These are phyloP conservation scores for Synanthedon formicaeformis DNA, from an alignment of 2,888 invertebrate species.

Conservation along the genomic window DNA sequence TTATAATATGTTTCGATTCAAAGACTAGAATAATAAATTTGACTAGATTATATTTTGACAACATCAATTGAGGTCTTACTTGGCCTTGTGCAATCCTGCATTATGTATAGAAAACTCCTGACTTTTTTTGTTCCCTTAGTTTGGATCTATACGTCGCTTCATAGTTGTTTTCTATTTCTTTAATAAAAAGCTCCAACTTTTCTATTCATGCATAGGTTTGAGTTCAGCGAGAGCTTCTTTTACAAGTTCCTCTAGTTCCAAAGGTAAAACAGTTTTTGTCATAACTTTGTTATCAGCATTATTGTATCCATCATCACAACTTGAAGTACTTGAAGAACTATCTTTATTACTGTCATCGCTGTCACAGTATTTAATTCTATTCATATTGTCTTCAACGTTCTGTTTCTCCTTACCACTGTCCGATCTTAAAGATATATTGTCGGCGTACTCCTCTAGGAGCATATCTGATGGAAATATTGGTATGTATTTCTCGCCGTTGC, in stretches of 20 bases:
- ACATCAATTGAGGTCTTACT: too few relatives aligned
- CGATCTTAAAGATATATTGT: slow-evolving; percentile 34
- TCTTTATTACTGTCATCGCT: slow-evolving; percentile 46
- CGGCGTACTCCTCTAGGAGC: slow-evolving; percentile 70
- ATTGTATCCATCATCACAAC: slow-evolving; percentile 19
- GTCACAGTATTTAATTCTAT: slow-evolving; percentile 31
- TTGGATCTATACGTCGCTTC: too few relatives aligned
- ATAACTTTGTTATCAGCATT: slow-evolving; percentile 23
- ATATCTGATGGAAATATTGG: slow-evolving; percentile 74
- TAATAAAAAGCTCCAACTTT: too few relatives aligned
- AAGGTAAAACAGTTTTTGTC: slow-evolving; percentile 65
- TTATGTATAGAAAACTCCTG: too few relatives aligned
- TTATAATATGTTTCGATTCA: too few relatives aligned
- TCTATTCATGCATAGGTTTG: slow-evolving; percentile 48
- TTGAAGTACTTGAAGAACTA: slow-evolving; percentile 18
- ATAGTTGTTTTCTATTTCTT: too few relatives aligned
- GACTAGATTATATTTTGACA: too few relatives aligned
- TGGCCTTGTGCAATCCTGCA: too few relatives aligned
- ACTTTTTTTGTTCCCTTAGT: too few relatives aligned
- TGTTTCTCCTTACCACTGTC: slow-evolving; percentile 35
- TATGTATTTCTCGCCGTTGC: slow-evolving; percentile 61
- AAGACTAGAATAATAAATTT: too few relatives aligned
- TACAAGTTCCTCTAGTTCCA: slow-evolving; percentile 72
- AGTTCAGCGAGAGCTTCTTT: slow-evolving; percentile 76
- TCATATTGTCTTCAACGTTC: slow-evolving; percentile 19